Evolutionary conservation across 2,888 invertebrate species (phyloP).

Genomic region (Villa cingulata): DNA sequence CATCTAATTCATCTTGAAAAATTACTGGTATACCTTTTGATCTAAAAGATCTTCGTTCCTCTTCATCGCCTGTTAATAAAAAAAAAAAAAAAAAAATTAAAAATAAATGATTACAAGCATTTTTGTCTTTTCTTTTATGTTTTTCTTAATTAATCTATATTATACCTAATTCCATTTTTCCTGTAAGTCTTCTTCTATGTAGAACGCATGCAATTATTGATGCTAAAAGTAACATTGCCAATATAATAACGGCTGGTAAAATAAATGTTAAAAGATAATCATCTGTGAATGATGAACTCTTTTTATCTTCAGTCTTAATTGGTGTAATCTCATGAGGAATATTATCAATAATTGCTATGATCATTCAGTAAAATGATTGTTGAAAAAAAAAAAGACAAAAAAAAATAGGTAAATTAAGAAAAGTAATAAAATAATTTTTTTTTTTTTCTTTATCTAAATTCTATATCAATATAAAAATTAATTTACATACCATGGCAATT

Average conservation of each 20-base stretch:
- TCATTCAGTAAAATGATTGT: background rate
- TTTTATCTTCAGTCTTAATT: slow-evolving; percentile 26
- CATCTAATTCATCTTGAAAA: slow-evolving; percentile 92
- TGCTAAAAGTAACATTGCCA: slow-evolving; percentile 75
- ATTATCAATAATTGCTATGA: slow-evolving; percentile 22
- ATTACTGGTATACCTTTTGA: slow-evolving; percentile 87
- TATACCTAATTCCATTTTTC: slow-evolving; percentile 62
- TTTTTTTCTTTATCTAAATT: background rate
- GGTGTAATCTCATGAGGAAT: slow-evolving; percentile 27
- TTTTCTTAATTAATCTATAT: background rate
- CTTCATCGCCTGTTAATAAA: slow-evolving; percentile 47
- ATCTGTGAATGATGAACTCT: slow-evolving; percentile 38
- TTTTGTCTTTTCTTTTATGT: no score
- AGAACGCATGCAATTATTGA: slow-evolving; percentile 77
- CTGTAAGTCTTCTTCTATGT: slow-evolving; percentile 69
- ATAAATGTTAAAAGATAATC: slow-evolving; percentile 71
- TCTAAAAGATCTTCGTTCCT: slow-evolving; percentile 69
- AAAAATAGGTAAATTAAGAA: background rate
- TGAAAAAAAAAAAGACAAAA: background rate
- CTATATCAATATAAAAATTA: background rate
- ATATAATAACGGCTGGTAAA: slow-evolving; percentile 76
- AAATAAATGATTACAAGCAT: background rate
- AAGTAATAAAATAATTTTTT: background rate
- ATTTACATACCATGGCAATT: slow-evolving; percentile 41
- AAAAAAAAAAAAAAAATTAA: background rate